A percentile compares a stretch with the other conserved stretches of the same genome.
phyloP scores from a whole-genome alignment of 2,797 vertebrate species.

The Chiloscyllium punctatum region DNA sequence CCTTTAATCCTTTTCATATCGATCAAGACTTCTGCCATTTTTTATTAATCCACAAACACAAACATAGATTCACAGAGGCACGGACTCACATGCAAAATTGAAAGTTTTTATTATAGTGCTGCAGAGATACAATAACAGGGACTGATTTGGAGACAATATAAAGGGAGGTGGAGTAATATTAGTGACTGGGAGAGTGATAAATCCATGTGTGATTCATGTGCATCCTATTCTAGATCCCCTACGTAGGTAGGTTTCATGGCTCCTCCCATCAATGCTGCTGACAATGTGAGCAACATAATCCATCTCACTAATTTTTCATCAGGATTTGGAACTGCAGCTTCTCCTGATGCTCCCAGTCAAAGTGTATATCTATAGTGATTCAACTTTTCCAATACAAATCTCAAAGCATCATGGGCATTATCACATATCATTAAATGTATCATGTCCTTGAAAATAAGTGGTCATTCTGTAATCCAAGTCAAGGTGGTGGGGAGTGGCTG shows the following conservation, averaged over 20 bases:
- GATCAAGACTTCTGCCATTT: background rate
- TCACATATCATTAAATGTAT: background rate
- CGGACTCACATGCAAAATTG: background rate
- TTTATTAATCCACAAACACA: background rate
- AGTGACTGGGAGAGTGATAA: background rate
- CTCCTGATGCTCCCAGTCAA: background rate
- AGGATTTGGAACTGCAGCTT: background rate
- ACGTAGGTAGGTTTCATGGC: background rate
- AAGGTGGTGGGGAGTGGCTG: background rate
- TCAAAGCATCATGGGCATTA: background rate
- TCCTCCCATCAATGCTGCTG: background rate
- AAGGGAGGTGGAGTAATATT: background rate
- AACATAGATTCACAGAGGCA: background rate
- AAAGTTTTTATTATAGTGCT: background rate
- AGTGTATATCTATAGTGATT: background rate
- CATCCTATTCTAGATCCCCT: background rate
- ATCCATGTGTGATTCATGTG: background rate
- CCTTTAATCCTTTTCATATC: conserved; percentile 18
- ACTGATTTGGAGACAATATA: no score
- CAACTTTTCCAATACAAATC: background rate
- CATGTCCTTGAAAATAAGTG: background rate
- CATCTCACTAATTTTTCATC: background rate
- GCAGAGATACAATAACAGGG: background rate
- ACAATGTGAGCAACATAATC: background rate
- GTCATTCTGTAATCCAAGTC: background rate